Conservation (phyloP, 2,113 vertebrate species). For the Apus apus region DNA sequence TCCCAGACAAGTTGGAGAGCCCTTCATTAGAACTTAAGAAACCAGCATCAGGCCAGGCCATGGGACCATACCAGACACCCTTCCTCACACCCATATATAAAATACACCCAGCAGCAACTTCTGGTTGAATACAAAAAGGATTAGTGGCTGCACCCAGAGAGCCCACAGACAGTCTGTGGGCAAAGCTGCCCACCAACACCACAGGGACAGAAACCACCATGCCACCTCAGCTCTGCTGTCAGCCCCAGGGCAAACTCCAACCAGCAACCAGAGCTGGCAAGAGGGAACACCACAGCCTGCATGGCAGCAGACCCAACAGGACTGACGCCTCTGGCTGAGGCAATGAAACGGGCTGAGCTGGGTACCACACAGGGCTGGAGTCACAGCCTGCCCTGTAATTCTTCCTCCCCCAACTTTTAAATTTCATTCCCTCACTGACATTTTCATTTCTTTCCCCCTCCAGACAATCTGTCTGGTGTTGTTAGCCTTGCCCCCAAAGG, state of each 20-base stretch:
- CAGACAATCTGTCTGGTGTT: slow-evolving; percentile 39
- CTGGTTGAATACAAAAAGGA: background rate
- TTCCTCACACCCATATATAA: background rate
- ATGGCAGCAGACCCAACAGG: background rate
- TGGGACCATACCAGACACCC: rapidly evolving
- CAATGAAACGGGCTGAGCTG: rapidly evolving
- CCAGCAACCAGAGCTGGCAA: background rate
- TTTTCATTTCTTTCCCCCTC: slow-evolving; percentile 29
- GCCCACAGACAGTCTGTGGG: background rate
- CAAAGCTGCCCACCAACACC: background rate
- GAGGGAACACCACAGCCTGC: background rate
- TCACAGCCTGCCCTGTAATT: background rate
- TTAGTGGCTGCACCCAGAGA: background rate
- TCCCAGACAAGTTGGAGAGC: background rate
- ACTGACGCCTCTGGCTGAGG: background rate
- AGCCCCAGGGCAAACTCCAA: background rate
- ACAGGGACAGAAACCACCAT: background rate
- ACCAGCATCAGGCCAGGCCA: background rate
- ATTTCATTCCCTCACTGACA: slow-evolving; percentile 34
- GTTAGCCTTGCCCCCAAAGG: slow-evolving; percentile 57
- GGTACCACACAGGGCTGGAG: background rate
- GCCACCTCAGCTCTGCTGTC: background rate
- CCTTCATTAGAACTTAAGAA: background rate
- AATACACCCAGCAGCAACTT: background rate
- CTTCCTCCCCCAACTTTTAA: slow-evolving; percentile 21